A percentile compares a stretch with the other conserved stretches of the same genome.
These are phyloP conservation scores for Lophochroa leadbeateri DNA, from an alignment of 2,113 vertebrate species.

Conservation along the genomic window DNA sequence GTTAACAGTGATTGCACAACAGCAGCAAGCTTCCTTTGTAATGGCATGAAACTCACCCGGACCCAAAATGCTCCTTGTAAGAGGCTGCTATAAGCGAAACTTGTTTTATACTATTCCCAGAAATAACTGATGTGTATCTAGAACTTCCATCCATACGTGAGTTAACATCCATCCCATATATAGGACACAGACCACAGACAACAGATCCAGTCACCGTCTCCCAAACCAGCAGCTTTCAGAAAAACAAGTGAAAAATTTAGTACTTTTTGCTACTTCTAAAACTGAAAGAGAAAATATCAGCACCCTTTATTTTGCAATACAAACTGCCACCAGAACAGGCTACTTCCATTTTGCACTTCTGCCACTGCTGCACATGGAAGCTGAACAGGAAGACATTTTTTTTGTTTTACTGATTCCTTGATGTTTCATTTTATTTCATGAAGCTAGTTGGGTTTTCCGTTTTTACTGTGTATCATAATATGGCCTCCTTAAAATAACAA, in stretches of 20 bases:
- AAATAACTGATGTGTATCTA: not conserved
- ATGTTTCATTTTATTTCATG: not conserved
- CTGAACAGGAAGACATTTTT: not conserved
- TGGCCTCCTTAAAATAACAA: not conserved
- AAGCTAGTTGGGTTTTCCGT: not conserved
- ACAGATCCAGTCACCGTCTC: not conserved
- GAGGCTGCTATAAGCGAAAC: not conserved
- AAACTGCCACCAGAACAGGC: not conserved
- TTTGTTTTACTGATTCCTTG: not conserved
- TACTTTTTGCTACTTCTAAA: not conserved
- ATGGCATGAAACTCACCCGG: not conserved
- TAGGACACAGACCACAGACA: not conserved
- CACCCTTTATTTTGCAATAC: not conserved
- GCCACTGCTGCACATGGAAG: not conserved
- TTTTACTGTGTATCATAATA: not conserved
- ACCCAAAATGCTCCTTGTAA: not conserved
- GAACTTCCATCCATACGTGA: fast-evolving
- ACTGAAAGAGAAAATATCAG: not conserved
- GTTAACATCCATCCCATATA: no score
- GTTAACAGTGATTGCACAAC: not conserved
- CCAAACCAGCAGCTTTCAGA: not conserved
- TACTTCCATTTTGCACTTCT: not conserved
- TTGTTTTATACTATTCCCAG: not conserved
- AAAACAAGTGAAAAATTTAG: not conserved
- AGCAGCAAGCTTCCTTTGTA: not conserved